Evolutionary conservation across 2,888 invertebrate species (phyloP).

Genomic region (Lasioglossum pauxillum): DNA sequence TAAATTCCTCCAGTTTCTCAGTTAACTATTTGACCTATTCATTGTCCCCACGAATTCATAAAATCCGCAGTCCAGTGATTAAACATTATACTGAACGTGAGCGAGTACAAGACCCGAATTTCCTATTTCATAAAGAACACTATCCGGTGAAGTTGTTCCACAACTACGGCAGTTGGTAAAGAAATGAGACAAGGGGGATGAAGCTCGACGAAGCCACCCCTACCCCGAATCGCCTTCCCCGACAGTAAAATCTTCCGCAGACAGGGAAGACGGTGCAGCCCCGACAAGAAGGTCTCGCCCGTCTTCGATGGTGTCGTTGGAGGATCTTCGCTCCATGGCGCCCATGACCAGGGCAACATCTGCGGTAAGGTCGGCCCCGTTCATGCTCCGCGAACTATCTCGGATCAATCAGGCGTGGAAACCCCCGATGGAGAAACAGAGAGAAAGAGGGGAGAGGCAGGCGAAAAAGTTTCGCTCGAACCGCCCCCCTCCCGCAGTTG

Average conservation of each 20-base stretch:
- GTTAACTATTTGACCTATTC: too few relatives aligned
- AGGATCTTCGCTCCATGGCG: background rate
- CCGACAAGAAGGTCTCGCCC: background rate
- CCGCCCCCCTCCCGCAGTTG: background rate
- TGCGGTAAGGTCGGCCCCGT: conserved; percentile 14
- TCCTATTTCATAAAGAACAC: background rate
- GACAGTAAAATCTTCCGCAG: background rate
- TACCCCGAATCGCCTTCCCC: background rate
- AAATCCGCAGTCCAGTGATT: too few relatives aligned
- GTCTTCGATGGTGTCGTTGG: background rate
- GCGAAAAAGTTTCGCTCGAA: conserved; percentile 1
- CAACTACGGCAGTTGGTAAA: background rate
- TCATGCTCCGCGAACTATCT: conserved; percentile 6
- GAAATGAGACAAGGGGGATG: background rate
- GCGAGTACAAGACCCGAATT: background rate
- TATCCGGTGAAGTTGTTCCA: background rate
- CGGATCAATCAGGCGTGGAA: background rate
- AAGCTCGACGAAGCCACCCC: background rate
- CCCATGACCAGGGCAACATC: conserved; percentile 12
- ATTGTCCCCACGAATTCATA: too few relatives aligned
- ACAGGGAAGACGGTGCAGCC: background rate
- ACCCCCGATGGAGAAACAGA: background rate
- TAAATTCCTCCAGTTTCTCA: too few relatives aligned
- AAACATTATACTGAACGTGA: background rate
- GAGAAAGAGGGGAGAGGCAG: background rate